Conservation (phyloP, 2,888 invertebrate genomes). For the Gastrophysa polygoni region DNA sequence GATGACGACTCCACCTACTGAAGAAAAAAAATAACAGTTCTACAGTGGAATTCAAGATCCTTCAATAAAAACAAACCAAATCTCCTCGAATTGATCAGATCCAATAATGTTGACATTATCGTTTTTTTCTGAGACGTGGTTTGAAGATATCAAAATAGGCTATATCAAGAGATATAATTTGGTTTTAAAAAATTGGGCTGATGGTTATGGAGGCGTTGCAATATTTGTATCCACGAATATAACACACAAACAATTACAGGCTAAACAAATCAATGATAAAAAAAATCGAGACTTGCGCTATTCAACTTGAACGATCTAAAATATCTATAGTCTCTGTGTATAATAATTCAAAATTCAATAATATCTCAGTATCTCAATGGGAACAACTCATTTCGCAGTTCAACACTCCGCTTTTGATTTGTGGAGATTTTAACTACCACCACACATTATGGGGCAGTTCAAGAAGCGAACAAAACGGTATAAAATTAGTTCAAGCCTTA, state of each 20-base stretch:
- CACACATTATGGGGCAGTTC: conserved; percentile 1
- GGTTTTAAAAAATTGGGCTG: background rate
- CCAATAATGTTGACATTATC: background rate
- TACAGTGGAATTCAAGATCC: background rate
- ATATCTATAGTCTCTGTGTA: background rate
- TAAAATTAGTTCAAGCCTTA: conserved; percentile 5
- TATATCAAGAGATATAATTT: background rate
- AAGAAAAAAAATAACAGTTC: too few relatives aligned
- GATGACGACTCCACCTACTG: too few relatives aligned
- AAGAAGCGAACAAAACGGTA: conserved; percentile 4
- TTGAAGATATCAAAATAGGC: background rate
- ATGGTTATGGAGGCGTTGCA: background rate
- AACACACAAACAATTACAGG: background rate
- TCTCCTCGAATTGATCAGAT: background rate
- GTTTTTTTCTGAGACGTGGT: background rate
- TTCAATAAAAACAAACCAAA: background rate
- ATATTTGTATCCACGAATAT: conserved; percentile 1
- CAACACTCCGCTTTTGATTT: background rate
- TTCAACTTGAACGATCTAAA: conserved; percentile 2
- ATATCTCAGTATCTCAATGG: background rate
- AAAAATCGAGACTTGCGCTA: background rate
- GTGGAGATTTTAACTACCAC: background rate
- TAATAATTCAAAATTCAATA: conserved; percentile 1
- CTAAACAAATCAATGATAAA: background rate
- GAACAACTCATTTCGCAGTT: background rate